phyloP scores from a whole-genome alignment of 1,140 invertebrate species.

The Colletes gigas region DNA sequence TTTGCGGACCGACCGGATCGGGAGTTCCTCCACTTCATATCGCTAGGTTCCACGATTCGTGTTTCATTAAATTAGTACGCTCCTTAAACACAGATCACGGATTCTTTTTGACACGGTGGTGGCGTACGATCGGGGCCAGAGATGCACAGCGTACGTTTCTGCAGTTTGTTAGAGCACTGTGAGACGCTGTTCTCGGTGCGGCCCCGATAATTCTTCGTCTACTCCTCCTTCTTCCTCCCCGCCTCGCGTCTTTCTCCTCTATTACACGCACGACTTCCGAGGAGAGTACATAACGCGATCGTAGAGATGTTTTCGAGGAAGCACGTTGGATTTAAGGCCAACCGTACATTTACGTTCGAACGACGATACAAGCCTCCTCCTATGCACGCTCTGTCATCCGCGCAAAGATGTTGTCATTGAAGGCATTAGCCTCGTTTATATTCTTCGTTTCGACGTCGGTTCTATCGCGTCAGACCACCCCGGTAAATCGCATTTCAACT shows the following conservation, averaged over 20 bases:
- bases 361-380: constrained; percentile 55
- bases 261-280: constrained; percentile 45
- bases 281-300: constrained; percentile 51
- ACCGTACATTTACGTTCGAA: constrained; percentile 26
- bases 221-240: background rate
- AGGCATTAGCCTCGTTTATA: constrained; percentile 68
- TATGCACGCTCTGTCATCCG: constrained; percentile 61
- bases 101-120: constrained; percentile 22
- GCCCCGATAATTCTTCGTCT: constrained; percentile 33
- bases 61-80: constrained; percentile 46
- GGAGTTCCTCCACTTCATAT: background rate
- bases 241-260: background rate
- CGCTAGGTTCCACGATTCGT: background rate
- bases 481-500: constrained; percentile 56
- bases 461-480: constrained; percentile 58
- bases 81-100: constrained; percentile 16
- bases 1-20: background rate
- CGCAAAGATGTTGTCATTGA: constrained; percentile 71
- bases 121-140: constrained; percentile 1
- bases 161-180: constrained; percentile 19
- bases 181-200: constrained; percentile 12
- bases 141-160: constrained; percentile 8
- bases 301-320: constrained; percentile 62
- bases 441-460: constrained; percentile 52
- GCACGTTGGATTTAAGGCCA: constrained; percentile 43